Conservation (phyloP, 2,888 invertebrate species). For the Andrena minutula region DNA sequence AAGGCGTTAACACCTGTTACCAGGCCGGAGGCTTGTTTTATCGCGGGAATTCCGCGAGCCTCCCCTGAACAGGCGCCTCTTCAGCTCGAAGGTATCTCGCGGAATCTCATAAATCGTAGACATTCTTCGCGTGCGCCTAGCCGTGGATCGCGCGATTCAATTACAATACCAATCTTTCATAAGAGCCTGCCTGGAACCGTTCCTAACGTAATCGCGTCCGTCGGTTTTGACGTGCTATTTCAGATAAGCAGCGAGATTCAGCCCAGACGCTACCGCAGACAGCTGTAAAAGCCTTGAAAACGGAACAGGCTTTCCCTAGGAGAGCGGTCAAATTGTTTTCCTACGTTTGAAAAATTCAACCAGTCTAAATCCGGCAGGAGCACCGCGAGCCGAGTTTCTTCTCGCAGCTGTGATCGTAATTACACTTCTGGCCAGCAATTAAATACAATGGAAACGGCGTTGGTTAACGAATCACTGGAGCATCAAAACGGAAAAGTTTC, state of each 20-base stretch:
- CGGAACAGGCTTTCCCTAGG: background rate
- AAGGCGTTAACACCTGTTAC: conserved; percentile 61
- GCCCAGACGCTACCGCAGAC: background rate
- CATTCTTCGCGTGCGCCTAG: conserved; percentile 61
- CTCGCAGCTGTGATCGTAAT: background rate
- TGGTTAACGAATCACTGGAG: too few relatives aligned
- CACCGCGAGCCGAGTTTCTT: background rate
- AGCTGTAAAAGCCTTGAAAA: background rate
- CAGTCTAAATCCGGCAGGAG: too few relatives aligned
- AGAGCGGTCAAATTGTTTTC: background rate
- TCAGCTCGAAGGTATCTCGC: conserved; percentile 43
- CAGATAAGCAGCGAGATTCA: conserved; percentile 32
- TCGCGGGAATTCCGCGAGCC: conserved; percentile 53
- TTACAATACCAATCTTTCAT: conserved; percentile 70
- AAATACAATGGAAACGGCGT: background rate
- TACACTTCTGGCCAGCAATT: background rate
- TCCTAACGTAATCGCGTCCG: conserved; percentile 41
- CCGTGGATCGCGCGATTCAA: conserved; percentile 64
- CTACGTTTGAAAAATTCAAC: background rate
- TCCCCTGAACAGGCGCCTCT: conserved; percentile 33
- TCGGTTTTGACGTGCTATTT: conserved; percentile 46
- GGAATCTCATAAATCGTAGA: conserved; percentile 71
- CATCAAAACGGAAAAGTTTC: too few relatives aligned
- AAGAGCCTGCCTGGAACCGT: conserved; percentile 18
- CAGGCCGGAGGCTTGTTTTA: conserved; percentile 50